Evolutionary conservation across 2,888 invertebrate species (phyloP), one percentile per base, ranked within the genome.

Genomic region (Rosalia funebris): DNA sequence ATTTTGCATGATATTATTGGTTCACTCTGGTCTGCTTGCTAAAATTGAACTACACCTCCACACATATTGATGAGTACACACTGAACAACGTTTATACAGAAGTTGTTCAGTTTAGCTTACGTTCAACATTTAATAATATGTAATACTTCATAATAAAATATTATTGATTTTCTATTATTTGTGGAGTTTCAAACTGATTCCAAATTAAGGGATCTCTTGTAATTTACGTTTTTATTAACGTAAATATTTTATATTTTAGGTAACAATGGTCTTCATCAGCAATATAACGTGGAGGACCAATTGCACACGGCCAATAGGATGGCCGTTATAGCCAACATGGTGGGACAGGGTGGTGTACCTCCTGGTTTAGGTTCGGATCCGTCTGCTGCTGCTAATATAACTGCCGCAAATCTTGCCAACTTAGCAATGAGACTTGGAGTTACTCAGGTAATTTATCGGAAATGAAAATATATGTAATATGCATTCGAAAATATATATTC

Each of bases 321-420:
- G 80, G 88, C 91, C 37, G 88, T 91, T 61, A 86, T 91, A 81
- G 88, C 92, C 57, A 88, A 89, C 0, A 88, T 88, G 53, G 86
- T 87, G 79, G 85, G 85, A 1, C 88, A 88, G 74, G 86, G 85
- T 4, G 86, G 86, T 63, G 87, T 87, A 9, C 85, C 87, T 0
- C 79, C 83, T 9, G 87, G 85, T 60, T 79, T 84, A 0, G 82
- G 82, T 15, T 83, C 84, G 1, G 86, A 86, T 64, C 78, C 83
- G 2, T 79, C 81, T 36, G 79, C 82, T 19, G 83, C 85, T 3
- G 90, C 89, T 5, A 90, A 90, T 4, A 91, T 91, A 1, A 67
- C 67, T 53, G 67, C 67, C 47, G 91, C 90, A 0, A 91, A 91
- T 75, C 82, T 91, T 60, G 91, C 91, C 3, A 89, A 91, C 46